Percentiles rank a stretch among this genome's conserved stretches.
phyloP scores from a whole-genome alignment of 1,140 invertebrate genomes.

The Ruditapes philippinarum region DNA sequence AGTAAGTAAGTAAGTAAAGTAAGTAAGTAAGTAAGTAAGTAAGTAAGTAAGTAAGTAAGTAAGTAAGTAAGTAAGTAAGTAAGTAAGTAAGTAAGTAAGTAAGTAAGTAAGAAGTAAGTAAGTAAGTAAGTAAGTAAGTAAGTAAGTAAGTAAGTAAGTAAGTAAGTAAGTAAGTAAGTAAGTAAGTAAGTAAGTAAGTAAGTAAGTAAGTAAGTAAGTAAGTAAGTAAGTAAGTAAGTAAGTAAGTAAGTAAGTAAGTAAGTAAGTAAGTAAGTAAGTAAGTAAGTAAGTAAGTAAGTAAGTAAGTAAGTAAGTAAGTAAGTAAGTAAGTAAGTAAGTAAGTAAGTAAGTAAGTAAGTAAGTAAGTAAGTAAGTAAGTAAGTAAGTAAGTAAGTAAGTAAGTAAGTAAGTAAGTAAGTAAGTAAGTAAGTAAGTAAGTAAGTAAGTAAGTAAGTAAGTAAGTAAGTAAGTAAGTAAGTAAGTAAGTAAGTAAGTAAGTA shows the following conservation, averaged over 20 bases:
- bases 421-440: background rate
- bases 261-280: conserved; percentile 46
- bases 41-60: no score
- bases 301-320: conserved; percentile 31
- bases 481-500: background rate
- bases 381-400: background rate
- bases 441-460: background rate
- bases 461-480: background rate
- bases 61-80: no score
- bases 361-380: background rate
- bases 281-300: conserved; percentile 47
- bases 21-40: no score
- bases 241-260: conserved; percentile 33
- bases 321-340: conserved; percentile 28
- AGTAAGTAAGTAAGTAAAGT: no score
- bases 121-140: no score
- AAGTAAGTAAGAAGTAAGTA: no score
- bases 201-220: no score
- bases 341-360: background rate
- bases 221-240: background rate
- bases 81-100: no score
- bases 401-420: background rate
- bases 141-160: no score
- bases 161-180: no score
- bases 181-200: no score